These are phyloP conservation scores for Sphenopsis melanotis DNA, from an alignment of 2,797 vertebrate species.

Conservation along the genomic window DNA sequence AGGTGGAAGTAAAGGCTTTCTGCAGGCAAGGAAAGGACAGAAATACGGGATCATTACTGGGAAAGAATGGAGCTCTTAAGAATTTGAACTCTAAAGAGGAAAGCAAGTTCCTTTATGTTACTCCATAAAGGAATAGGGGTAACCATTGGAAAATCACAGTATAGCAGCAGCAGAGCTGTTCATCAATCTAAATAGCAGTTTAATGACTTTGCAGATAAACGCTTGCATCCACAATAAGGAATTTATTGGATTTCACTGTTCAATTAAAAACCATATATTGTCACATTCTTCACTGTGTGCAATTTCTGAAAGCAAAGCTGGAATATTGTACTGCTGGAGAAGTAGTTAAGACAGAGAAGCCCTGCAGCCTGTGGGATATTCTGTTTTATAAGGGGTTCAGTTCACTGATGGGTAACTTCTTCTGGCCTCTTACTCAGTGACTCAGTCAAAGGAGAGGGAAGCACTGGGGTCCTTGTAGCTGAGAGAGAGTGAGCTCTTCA, in stretches of 20 bases:
- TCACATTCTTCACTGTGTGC: not conserved
- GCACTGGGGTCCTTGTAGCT: not conserved
- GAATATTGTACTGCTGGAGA: not conserved
- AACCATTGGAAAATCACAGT: not conserved
- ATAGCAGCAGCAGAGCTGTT: not conserved
- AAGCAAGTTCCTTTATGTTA: not conserved
- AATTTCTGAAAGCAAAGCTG: not conserved
- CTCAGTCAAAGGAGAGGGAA: not conserved
- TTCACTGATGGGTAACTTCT: not conserved
- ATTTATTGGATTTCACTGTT: not conserved
- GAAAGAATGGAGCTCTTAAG: not conserved
- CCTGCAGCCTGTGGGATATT: not conserved
- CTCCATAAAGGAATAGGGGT: not conserved
- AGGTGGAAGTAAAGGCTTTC: not conserved
- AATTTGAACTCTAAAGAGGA: not conserved
- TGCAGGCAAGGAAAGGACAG: not conserved
- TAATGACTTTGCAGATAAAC: not conserved
- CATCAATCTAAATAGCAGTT: not conserved
- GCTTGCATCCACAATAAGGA: not conserved
- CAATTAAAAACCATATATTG: not conserved
- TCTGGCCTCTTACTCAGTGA: not conserved
- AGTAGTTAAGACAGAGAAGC: not conserved
- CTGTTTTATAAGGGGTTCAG: not conserved
- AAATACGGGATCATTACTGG: not conserved
- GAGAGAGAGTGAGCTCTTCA: not conserved